phyloP scores from a whole-genome alignment of 2,797 vertebrate genomes.

The Manis javanica region DNA sequence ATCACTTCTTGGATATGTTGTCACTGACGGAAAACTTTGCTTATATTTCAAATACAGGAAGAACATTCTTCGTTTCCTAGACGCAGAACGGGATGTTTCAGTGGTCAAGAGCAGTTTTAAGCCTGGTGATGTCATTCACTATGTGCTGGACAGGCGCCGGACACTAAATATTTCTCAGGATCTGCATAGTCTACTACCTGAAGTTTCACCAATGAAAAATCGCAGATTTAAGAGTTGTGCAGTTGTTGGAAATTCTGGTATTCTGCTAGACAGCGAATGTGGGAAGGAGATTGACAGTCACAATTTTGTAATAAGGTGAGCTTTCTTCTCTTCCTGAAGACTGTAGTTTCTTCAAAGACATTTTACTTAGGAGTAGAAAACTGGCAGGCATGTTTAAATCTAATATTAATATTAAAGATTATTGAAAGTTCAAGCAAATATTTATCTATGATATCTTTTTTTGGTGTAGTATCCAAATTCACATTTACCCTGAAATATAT shows the following conservation, averaged over 20 bases:
- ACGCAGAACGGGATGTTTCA: slow-evolving; percentile 93
- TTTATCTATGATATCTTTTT: slow-evolving; percentile 50
- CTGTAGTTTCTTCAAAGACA: not conserved
- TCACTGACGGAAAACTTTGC: accelerated
- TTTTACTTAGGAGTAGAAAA: slow-evolving; percentile 45
- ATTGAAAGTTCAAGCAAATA: slow-evolving; percentile 12
- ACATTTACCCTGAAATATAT: not conserved
- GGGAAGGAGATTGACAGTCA: slow-evolving; percentile 93
- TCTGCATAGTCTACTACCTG: slow-evolving; percentile 92
- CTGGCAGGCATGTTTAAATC: slow-evolving; percentile 62
- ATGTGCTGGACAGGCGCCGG: slow-evolving; percentile 91
- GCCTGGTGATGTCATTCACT: slow-evolving; percentile 93
- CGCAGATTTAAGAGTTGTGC: slow-evolving; percentile 92
- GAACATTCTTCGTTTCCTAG: slow-evolving; percentile 92
- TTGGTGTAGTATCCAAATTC: not conserved
- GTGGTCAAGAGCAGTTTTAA: slow-evolving; percentile 94
- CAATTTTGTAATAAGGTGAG: slow-evolving; percentile 93
- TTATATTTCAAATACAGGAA: slow-evolving; percentile 87
- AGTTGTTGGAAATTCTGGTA: slow-evolving; percentile 94
- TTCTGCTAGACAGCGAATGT: slow-evolving; percentile 91
- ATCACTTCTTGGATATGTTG: not conserved
- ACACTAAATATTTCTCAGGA: slow-evolving; percentile 91
- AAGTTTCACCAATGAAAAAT: slow-evolving; percentile 93
- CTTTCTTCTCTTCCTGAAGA: slow-evolving; percentile 58
- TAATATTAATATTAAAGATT: slow-evolving; percentile 22